These are phyloP conservation scores for Zaprionus lineosus DNA, from an alignment of 2,888 invertebrate genomes.

Conservation along the genomic window DNA sequence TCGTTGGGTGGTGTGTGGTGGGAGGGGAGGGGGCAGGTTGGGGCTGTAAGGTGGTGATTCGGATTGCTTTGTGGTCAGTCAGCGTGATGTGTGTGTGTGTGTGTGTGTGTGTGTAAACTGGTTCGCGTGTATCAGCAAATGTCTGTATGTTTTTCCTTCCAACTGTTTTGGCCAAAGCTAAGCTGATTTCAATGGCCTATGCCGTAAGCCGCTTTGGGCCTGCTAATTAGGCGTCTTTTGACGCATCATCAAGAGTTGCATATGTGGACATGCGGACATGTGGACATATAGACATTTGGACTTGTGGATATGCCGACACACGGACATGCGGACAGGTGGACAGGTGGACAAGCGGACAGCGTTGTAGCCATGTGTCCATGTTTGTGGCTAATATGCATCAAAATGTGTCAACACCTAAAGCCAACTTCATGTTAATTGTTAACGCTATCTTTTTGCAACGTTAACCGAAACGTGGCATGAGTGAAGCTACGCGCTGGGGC, in stretches of 20 bases:
- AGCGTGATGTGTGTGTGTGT: not conserved
- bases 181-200: conserved; percentile 72
- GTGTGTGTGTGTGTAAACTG: conserved; percentile 34
- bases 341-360: too few species aligned
- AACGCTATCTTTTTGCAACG: conserved; percentile 50
- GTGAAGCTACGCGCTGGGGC: not conserved
- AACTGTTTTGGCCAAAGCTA: conserved; percentile 40
- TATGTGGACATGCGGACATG: not conserved
- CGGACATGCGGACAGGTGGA: too few species aligned
- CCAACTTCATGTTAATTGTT: conserved; percentile 70
- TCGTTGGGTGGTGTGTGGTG: too few species aligned
- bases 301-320: too few species aligned
- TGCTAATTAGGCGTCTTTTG: conserved; percentile 73
- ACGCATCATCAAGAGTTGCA: conserved; percentile 48
- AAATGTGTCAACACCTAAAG: conserved; percentile 76
- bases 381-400: conserved; percentile 70
- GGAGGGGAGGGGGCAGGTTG: too few species aligned
- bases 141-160: conserved; percentile 17
- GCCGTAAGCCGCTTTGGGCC: conserved; percentile 70
- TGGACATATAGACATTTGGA: too few species aligned
- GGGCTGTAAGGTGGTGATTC: too few species aligned
- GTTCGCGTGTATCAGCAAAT: conserved; percentile 39
- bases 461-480: not conserved
- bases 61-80: too few species aligned
- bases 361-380: conserved; percentile 18